Percentiles rank a stretch among this genome's conserved stretches.
These are phyloP conservation scores for Euura lappo DNA, from an alignment of 1,140 invertebrate genomes.

Conservation along the genomic window DNA sequence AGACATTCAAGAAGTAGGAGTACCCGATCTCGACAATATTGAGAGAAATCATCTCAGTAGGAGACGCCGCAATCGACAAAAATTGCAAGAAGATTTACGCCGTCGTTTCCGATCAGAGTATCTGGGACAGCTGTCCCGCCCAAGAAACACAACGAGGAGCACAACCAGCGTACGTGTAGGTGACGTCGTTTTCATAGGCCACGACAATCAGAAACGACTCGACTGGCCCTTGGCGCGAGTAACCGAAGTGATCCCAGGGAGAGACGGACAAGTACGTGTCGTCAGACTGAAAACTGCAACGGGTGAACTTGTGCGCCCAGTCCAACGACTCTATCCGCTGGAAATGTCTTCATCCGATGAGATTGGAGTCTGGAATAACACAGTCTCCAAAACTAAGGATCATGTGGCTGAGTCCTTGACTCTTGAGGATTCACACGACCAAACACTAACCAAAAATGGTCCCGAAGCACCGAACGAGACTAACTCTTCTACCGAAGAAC, in stretches of 20 bases:
- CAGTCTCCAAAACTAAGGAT: too few relatives aligned
- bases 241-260: slow-evolving; percentile 31
- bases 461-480: too few relatives aligned
- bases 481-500: too few relatives aligned
- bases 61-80: background rate
- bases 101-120: slow-evolving; percentile 20
- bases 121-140: slow-evolving; percentile 16
- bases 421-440: too few relatives aligned
- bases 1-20: slow-evolving; percentile 10
- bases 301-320: slow-evolving; percentile 25
- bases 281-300: slow-evolving; percentile 30
- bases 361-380: too few relatives aligned
- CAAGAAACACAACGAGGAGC: background rate
- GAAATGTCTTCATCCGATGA: too few relatives aligned
- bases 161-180: slow-evolving; percentile 6
- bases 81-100: slow-evolving; percentile 10
- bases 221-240: slow-evolving; percentile 42
- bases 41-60: too few relatives aligned
- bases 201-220: too few relatives aligned
- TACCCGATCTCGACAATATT: slow-evolving; percentile 22
- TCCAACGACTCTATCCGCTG: slow-evolving; percentile 26
- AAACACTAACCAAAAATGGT: too few relatives aligned
- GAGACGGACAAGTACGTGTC: slow-evolving; percentile 33
- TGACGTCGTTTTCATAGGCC: slow-evolving; percentile 37
- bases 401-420: too few relatives aligned